Conservation (phyloP, 1,140 invertebrate species). For the Latrodectus geometricus region DNA sequence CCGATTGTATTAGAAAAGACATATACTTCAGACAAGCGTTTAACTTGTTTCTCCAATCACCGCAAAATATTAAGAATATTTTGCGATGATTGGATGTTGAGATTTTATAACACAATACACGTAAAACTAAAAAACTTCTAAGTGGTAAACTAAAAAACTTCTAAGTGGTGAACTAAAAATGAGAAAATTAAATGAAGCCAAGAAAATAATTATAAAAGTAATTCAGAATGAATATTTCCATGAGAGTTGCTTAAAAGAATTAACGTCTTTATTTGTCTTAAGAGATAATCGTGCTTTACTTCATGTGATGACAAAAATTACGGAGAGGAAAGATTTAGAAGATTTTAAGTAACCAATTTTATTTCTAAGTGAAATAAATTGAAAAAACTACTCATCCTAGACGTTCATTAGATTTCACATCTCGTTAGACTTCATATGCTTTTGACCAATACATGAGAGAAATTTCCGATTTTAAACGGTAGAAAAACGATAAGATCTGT, state of each 20-base stretch:
- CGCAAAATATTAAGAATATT: not conserved
- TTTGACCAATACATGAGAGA: not conserved
- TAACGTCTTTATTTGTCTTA: too few relatives aligned
- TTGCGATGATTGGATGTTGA: not conserved
- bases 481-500: too few relatives aligned
- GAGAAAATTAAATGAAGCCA: not conserved
- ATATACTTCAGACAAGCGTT: not conserved
- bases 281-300: too few relatives aligned
- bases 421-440: not conserved
- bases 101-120: not conserved
- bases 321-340: too few relatives aligned
- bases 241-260: too few relatives aligned
- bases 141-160: not conserved
- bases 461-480: slow-evolving; percentile 17
- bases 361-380: too few relatives aligned
- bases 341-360: too few relatives aligned
- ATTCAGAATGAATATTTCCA: too few relatives aligned
- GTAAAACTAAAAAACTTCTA: not conserved
- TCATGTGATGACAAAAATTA: too few relatives aligned
- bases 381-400: not conserved
- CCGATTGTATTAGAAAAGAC: not conserved
- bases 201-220: not conserved
- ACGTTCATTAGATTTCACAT: not conserved
- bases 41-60: not conserved
- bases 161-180: not conserved